phyloP scores from a whole-genome alignment of 1,140 invertebrate genomes.

The Eurosta solidaginis region DNA sequence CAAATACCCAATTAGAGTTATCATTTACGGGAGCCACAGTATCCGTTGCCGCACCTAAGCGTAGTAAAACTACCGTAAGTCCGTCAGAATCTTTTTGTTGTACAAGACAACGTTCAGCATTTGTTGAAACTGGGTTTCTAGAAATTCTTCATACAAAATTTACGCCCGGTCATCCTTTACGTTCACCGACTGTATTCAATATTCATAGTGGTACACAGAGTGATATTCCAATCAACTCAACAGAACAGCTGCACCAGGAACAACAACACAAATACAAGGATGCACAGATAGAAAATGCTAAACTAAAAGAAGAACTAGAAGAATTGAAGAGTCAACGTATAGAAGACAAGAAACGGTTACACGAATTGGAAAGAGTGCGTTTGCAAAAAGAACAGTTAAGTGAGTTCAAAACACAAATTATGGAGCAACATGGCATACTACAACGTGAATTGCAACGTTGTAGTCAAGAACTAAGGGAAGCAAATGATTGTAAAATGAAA shows the following conservation, averaged over 20 bases:
- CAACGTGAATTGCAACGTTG: conserved; percentile 86
- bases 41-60: conserved; percentile 45
- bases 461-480: conserved; percentile 82
- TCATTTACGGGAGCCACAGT: conserved; percentile 1
- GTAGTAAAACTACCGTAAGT: conserved; percentile 55
- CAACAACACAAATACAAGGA: conserved; percentile 67
- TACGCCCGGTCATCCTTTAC: conserved; percentile 78
- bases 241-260: conserved; percentile 73
- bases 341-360: conserved; percentile 85
- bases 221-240: background rate
- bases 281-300: conserved; percentile 77
- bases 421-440: conserved; percentile 87
- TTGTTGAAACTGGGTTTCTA: conserved; percentile 79
- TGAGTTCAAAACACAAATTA: conserved; percentile 92
- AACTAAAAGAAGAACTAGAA: conserved; percentile 91
- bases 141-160: conserved; percentile 87
- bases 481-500: conserved; percentile 76
- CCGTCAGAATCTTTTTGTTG: conserved; percentile 44
- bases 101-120: conserved; percentile 42
- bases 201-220: conserved; percentile 45
- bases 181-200: conserved; percentile 63
- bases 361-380: conserved; percentile 86
- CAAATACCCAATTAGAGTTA: conserved; percentile 17
- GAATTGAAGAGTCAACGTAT: conserved; percentile 81
- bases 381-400: conserved; percentile 85